Base-by-base conservation (phyloP, 2,113 vertebrate species). In the Cinclus cinclus region DNA sequence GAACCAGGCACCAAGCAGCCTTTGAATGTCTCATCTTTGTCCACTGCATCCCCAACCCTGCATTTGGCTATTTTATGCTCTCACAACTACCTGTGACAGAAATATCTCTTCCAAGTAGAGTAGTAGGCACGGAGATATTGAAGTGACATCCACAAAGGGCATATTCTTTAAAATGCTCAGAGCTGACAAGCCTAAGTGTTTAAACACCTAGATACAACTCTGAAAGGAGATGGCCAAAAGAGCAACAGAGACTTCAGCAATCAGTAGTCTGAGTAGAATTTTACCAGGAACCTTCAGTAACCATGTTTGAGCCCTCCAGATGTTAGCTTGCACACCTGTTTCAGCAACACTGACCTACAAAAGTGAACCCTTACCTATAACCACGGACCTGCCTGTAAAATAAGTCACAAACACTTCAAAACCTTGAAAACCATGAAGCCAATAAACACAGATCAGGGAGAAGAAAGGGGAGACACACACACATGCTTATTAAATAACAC, bases 41-140 rank as follows among this genome's bases (percentile, higher is more conserved):
- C 0, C 3, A 17, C 20, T 6, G 5, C 5, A 2, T 33, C 4
- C 15, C 18, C 58, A 85, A 13, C 7, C 8, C 44, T n/a, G 4
- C 3, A 41, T 10, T 33, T 31, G 9, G 9, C 11, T 7, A 53
- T 49, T 39, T 74, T 24, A 50, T 24, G 13, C 22, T 33, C 52
- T 63, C 42, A 24, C 6, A 76, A 19, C 24, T 31, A 24, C 27
- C 28, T 8, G 5, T 2, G 4, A 74, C 55, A 69, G 17, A 79
- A 58, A 16, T 9, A 5, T 3, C 22, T 44, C 31, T 37, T 5
- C 10, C 2, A 6, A 90, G 22, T 1, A 25, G 2, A 44, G 6
- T 6, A 31, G 22, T 7, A 80, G 25, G 12, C 30, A 69, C 8
- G 78, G 30, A 88, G 14, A 41, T 4, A 3, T 16, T 55, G 15